Conservation (phyloP, 2,113 vertebrate genomes). For the Xenopus borealis region DNA sequence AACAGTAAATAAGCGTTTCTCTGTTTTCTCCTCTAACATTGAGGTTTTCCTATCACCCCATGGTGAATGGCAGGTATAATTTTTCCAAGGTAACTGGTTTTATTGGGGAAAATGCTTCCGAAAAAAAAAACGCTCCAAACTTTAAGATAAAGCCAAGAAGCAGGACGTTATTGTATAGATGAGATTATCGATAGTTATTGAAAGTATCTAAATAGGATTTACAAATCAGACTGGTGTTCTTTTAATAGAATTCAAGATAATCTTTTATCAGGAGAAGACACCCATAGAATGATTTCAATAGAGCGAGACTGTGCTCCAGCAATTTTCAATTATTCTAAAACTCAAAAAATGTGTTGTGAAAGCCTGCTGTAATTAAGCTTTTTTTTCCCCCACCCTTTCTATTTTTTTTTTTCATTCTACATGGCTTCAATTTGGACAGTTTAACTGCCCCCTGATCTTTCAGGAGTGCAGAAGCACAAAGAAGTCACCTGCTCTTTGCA, state of each 20-base stretch:
- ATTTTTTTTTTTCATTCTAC: constrained; percentile 56
- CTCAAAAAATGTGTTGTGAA: constrained; percentile 89
- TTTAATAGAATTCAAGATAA: constrained; percentile 93
- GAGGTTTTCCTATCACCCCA: constrained; percentile 56
- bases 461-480: constrained; percentile 66
- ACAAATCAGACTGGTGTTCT: constrained; percentile 81
- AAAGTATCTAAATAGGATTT: constrained; percentile 83
- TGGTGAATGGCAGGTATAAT: constrained; percentile 71
- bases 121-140: constrained; percentile 79
- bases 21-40: constrained; percentile 48
- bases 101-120: constrained; percentile 67
- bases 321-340: constrained; percentile 96
- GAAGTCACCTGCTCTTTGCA: too few relatives aligned
- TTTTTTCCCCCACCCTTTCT: too few relatives aligned
- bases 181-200: constrained; percentile 77
- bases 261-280: constrained; percentile 91
- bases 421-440: constrained; percentile 78
- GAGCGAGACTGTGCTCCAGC: constrained; percentile 83
- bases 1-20: constrained; percentile 52
- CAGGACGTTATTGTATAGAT: constrained; percentile 73
- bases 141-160: constrained; percentile 82
- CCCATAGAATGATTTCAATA: constrained; percentile 91
- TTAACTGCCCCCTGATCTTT: constrained; percentile 73
- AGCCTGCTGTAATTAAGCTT: constrained; percentile 63
- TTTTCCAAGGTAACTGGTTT: constrained; percentile 52